Conservation (phyloP, 2,888 invertebrate species). For the Adineta ricciae region DNA sequence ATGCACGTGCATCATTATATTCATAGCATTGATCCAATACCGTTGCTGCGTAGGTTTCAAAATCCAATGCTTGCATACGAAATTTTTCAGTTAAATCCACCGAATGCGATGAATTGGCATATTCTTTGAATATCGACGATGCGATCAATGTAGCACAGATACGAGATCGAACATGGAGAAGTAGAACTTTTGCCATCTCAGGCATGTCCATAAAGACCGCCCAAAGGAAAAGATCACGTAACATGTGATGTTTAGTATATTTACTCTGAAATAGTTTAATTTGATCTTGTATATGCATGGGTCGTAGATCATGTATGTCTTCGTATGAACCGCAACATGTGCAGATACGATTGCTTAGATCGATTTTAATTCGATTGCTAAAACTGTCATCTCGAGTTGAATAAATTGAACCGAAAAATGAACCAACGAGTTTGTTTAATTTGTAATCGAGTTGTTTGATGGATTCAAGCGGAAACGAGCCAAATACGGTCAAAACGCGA, state of each 20-base stretch:
- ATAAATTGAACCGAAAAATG: neutral
- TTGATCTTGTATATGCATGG: neutral
- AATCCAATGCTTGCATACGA: neutral
- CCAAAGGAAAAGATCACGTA: neutral
- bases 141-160: neutral
- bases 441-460: neutral
- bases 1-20: neutral
- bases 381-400: too few relatives aligned
- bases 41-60: neutral
- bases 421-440: neutral
- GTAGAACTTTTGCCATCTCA: neutral
- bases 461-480: neutral
- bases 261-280: neutral
- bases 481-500: neutral
- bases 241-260: neutral
- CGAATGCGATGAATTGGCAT: neutral
- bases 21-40: neutral
- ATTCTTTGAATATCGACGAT: neutral
- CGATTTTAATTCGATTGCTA: too few relatives aligned
- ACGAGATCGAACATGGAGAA: neutral
- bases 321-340: neutral
- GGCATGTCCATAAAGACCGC: neutral
- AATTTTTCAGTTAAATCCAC: neutral
- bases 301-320: neutral
- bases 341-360: too few relatives aligned